Percentiles rank a stretch among this genome's conserved stretches.
Conservation (phyloP, 2,797 vertebrate genomes). For the Aplochiton taeniatus region DNA sequence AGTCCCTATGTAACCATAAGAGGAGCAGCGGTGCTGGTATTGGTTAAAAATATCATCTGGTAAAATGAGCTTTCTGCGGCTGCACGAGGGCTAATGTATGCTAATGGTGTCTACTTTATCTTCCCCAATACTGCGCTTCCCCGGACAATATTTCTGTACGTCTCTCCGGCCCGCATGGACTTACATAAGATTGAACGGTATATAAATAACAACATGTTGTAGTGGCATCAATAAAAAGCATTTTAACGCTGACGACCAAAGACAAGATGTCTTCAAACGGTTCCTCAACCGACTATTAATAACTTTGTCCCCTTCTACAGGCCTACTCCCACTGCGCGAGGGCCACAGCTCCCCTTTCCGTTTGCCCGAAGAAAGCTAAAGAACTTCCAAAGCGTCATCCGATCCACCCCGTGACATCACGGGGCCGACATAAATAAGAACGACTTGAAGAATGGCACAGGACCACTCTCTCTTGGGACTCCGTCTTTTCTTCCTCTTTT, state of each 20-base stretch:
- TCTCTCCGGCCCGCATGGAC: not conserved
- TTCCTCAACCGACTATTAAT: conserved; percentile 84
- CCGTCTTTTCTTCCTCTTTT: conserved; percentile 76
- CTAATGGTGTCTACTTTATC: conserved; percentile 7
- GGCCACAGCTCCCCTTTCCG: conserved; percentile 75
- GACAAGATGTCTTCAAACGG: conserved; percentile 49
- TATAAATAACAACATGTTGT: not conserved
- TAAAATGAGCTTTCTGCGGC: conserved; percentile 41
- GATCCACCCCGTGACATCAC: conserved; percentile 83
- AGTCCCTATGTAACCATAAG: conserved; percentile 67
- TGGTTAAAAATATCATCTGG: conserved; percentile 75
- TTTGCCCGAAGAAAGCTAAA: conserved; percentile 99
- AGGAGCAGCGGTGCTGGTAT: conserved; percentile 50
- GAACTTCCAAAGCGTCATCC: conserved; percentile 82
- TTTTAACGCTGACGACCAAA: conserved; percentile 62
- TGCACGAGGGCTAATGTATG: conserved; percentile 2
- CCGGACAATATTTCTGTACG: rapidly evolving
- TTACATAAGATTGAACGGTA: not conserved
- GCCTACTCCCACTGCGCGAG: conserved; percentile 53
- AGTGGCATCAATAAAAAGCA: not conserved
- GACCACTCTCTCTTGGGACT: conserved; percentile 86
- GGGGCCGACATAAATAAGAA: conserved; percentile 84
- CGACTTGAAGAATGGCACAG: conserved; percentile 72
- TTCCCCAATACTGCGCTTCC: conserved; percentile 15
- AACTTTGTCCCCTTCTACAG: conserved; percentile 75